Base-by-base conservation (phyloP, 2,797 vertebrate genomes). In the Mormyrops attenuatus region DNA sequence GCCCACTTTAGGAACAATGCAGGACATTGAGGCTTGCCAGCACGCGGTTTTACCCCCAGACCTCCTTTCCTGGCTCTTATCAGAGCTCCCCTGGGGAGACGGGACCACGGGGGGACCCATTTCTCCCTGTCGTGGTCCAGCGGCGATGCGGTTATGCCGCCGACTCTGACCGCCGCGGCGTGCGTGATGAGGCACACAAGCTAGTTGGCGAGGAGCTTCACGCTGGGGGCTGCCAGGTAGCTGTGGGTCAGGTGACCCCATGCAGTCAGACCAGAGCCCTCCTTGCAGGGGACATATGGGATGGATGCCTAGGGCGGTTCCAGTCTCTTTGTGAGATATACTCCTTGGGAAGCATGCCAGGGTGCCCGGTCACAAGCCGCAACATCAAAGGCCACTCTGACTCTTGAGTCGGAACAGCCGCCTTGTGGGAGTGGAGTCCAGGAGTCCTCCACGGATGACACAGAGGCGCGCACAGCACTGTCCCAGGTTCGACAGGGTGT, bases 21-120 rank as follows among this genome's bases (percentile, higher is more conserved):
- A 20, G 82, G 89, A 86, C 44, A 73, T 69, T 88, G 88, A 49
- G 55, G 47, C 57, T 77, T 49, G 80, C 55, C 57, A 57, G 69
- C 22, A 15, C 49, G 77, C 73, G 17, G 73, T 38, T 26, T 52
- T 85, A 47, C 41, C 82, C 50, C 85, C 26, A 55, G n/a, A 50
- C 38, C 34, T 30, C 60, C 88, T 85, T 34, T 85, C 34, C 88
- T 85, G 80, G 38, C 80, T 85, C 80, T 89, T 66, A 52, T 66
- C 57, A 84, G 55, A 55, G 34, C 38, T n/a, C 34, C 55, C 34
- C 30, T 1, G 20, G 57, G 55, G 85, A 86, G 85, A 30, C 8
- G 34, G 73, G 50, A 82, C 41, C 47, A 47, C n/a, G n/a, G 41
- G 17, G 17, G 17, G 41, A 13, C 47, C 47, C 41, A 22, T 11